These are phyloP conservation scores for Pollimyrus isidori DNA, from an alignment of 2,113 vertebrate genomes.

Conservation along the genomic window DNA sequence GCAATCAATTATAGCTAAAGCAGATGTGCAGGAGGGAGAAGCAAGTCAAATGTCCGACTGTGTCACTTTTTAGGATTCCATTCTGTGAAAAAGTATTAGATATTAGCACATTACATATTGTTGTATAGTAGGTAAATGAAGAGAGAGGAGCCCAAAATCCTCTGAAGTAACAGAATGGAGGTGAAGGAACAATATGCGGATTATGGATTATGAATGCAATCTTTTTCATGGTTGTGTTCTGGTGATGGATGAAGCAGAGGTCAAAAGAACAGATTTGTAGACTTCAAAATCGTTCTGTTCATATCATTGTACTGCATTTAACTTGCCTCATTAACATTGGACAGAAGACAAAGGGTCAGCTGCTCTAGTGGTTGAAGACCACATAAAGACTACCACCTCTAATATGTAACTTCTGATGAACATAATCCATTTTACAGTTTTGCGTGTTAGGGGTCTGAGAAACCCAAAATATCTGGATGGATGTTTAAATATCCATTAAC, in stretches of 20 bases:
- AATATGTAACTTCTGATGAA: not conserved
- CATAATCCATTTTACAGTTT: not conserved
- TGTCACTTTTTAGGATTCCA: not conserved
- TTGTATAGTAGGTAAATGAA: not conserved
- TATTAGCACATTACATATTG: not conserved
- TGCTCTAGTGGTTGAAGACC: not conserved
- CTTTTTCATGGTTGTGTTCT: not conserved
- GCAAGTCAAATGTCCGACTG: not conserved
- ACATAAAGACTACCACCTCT: not conserved
- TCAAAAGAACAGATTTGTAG: not conserved
- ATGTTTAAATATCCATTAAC: not conserved
- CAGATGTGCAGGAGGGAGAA: not conserved
- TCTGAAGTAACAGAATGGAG: not conserved
- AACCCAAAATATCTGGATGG: not conserved
- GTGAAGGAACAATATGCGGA: not conserved
- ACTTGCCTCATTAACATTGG: not conserved
- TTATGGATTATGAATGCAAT: not conserved
- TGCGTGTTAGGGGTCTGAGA: not conserved
- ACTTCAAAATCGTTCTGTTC: not conserved
- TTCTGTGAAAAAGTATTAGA: not conserved
- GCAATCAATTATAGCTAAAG: not conserved
- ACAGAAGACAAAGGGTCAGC: not conserved
- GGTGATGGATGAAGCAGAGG: not conserved
- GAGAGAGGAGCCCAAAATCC: not conserved
- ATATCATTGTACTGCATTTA: not conserved